A percentile compares a stretch with the other conserved stretches of the same genome.
These are phyloP conservation scores for Aptenodytes forsteri DNA, from an alignment of 2,113 vertebrate species.

Conservation along the genomic window DNA sequence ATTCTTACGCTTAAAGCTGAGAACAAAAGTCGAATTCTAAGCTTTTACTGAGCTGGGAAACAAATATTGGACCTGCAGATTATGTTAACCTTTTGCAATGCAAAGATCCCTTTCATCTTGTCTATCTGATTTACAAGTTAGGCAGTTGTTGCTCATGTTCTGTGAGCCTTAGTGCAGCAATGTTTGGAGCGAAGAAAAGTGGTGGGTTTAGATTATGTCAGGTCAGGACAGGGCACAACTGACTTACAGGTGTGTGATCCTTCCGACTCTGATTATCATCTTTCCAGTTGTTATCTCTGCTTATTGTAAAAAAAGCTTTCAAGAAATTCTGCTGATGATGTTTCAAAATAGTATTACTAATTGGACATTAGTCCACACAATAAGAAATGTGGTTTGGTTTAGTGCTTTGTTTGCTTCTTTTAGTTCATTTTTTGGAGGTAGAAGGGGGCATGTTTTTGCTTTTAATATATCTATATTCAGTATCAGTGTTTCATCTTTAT, in stretches of 20 bases:
- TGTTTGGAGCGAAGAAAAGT: rapidly evolving
- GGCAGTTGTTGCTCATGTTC: background rate
- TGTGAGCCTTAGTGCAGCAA: background rate
- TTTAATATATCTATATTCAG: background rate
- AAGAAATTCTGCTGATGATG: background rate
- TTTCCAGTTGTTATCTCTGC: background rate
- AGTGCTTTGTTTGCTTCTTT: background rate
- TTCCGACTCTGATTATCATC: background rate
- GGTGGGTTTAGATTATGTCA: background rate
- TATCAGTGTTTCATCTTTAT: background rate
- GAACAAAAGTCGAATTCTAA: background rate
- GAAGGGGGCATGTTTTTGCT: rapidly evolving
- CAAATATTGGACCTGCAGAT: background rate
- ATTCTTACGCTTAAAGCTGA: background rate
- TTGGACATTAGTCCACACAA: background rate
- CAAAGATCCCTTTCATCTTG: background rate
- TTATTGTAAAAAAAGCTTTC: background rate
- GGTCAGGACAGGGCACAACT: background rate
- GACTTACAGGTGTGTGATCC: background rate
- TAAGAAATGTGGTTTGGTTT: background rate
- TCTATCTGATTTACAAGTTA: background rate
- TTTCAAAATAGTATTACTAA: background rate
- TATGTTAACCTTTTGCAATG: background rate
- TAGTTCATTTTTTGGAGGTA: background rate
- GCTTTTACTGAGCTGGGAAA: background rate